Conservation (phyloP, 2,888 invertebrate genomes). For the Temnothorax rugatulus region DNA sequence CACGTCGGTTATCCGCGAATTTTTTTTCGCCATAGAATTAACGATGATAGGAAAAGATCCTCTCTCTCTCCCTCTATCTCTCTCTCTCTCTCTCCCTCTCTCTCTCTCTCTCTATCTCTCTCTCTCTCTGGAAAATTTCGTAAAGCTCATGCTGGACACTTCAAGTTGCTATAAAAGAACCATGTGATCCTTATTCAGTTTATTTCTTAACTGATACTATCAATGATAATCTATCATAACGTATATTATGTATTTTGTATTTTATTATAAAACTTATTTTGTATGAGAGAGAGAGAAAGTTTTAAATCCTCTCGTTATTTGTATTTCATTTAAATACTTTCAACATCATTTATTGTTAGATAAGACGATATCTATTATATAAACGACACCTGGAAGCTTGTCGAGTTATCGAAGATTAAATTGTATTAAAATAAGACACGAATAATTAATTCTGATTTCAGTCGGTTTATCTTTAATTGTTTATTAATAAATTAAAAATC, state of each 20-base stretch:
- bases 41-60: background rate
- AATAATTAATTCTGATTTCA: background rate
- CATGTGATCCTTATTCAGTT: background rate
- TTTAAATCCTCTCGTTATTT: background rate
- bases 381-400: background rate
- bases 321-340: background rate
- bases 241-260: background rate
- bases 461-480: background rate
- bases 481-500: slow-evolving; percentile 17
- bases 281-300: no score
- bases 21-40: slow-evolving; percentile 32
- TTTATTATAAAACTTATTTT: background rate
- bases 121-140: slow-evolving; percentile 15
- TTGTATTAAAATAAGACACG: background rate
- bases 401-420: slow-evolving; percentile 8
- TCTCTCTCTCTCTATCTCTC: background rate
- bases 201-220: background rate
- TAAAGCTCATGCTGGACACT: background rate
- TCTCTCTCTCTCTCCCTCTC: slow-evolving; percentile 14
- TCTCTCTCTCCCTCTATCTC: slow-evolving; percentile 7
- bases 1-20: background rate
- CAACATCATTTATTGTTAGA: background rate
- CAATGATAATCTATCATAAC: no score
- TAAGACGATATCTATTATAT: background rate
- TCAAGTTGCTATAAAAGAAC: background rate